Evolutionary conservation across 2,888 invertebrate species (phyloP).

Genomic region (Diaperis boleti): DNA sequence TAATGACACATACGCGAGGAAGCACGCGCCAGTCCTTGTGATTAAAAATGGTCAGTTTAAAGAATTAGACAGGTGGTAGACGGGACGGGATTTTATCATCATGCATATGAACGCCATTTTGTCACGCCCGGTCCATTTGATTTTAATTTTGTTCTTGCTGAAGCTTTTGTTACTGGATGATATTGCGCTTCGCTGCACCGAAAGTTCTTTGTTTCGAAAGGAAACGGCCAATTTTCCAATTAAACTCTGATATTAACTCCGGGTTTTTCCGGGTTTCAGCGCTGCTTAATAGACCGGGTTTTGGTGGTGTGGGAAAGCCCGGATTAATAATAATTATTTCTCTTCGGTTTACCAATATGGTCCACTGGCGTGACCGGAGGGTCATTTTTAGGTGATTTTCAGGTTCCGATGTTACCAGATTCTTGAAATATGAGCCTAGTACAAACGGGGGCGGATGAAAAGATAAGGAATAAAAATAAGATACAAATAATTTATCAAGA

Average conservation of each 20-base stretch:
- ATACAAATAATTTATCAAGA: too few species aligned
- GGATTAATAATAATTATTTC: too few species aligned
- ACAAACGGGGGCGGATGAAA: too few species aligned
- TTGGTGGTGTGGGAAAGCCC: too few species aligned
- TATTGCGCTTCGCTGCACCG: background rate
- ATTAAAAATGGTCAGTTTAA: background rate
- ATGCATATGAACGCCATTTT: constrained; percentile 3
- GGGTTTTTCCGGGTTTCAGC: constrained; percentile 7
- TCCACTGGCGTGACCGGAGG: too few species aligned
- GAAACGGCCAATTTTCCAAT: constrained; percentile 29
- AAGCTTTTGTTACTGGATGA: constrained; percentile 22
- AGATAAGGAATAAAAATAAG: too few species aligned
- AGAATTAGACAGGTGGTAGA: constrained; percentile 5
- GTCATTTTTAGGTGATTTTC: too few species aligned
- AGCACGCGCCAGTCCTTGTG: constrained; percentile 4
- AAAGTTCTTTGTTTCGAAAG: constrained; percentile 22
- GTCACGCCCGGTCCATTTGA: constrained; percentile 10
- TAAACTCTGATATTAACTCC: constrained; percentile 7
- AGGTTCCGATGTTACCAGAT: too few species aligned
- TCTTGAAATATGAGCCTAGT: too few species aligned
- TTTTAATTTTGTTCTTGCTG: constrained; percentile 11
- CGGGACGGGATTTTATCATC: background rate
- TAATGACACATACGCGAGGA: constrained; percentile 16
- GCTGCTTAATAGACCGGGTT: constrained; percentile 10
- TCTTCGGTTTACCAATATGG: too few species aligned